Evolutionary conservation across 2,888 invertebrate genomes (phyloP), one percentile per base, ranked within the genome.

Genomic region (Troilus luridus): DNA sequence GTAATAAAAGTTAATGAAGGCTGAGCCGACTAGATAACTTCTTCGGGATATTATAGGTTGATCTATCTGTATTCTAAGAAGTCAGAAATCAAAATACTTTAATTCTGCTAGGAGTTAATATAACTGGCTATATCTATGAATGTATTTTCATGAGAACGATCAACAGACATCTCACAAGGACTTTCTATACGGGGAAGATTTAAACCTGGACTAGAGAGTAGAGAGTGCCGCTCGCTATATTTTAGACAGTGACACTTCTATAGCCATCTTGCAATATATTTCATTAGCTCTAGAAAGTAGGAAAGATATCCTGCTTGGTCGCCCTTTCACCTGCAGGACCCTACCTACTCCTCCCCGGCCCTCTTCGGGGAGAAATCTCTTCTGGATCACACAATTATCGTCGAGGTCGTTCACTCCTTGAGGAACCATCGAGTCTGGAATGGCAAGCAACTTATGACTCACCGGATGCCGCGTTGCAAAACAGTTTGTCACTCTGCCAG

Each of bases 341-440:
- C 17, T 17, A 7, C 19, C 17, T 17, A 7, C 11, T 56, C 14
- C 19, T 11, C 56, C 1, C 27, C 2, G 11, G 12, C 56, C 85
- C 85, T 85, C 56, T 56, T 5, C 56, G 85, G 56, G 12, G 85
- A 85, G 85, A 85, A 85, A 85, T 58, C 85, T 85, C 56, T 21
- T n/a, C 0, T 12, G 12, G 85, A 56, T 85, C 41, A 27, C 41
- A 27, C 17, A 41, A 77, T 77, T 41, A 41, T 77, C 27, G 17
- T 10, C 24, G 64, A 85, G 85, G 85, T 85, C 85, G 56, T 85
- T 85, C 56, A 85, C 85, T 56, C 85, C 27, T 7, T 0, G 85
- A 56, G 56, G n/a, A 17, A 0, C 85, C 81, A 0, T 19, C n/a
- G 21, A 0, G 54, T 54, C 81, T 85, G 21, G 21, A 21, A 85